Evolutionary conservation across 2,888 invertebrate species (phyloP), one percentile per base, ranked within the genome.

Genomic region (Cabera pusaria): DNA sequence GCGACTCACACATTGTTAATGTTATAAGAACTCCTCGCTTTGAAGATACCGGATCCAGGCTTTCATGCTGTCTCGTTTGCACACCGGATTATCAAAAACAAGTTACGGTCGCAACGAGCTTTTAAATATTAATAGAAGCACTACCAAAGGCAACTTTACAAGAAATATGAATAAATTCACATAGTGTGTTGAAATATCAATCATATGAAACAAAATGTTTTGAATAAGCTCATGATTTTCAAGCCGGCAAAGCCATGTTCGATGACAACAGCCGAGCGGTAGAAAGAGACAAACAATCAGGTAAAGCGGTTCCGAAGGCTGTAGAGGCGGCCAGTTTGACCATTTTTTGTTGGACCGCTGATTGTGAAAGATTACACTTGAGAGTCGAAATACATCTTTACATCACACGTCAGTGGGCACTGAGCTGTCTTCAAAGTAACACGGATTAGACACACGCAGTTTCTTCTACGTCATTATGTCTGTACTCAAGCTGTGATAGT

Each of bases 331-430:
- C 81, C 72, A 76, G 82, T 81, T 83, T 87, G 83, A 85, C 85
- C 87, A 86, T 87, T 87, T 88, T 88, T 88, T 88, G 87, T 86
- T 86, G 83, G 83, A 72, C 79, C 82, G 87, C 57, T 86, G 88
- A 87, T 87, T 87, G 87, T 88, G 86, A 88, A 87, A 87, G 87
- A 88, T 87, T 88, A 88, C 87, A 85, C 87, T 86, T 82, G 88
- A 87, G 88, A 87, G 83, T 86, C 87, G 87, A 88, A 88, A 88
- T 87, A 88, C 87, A 88, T 88, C 88, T 88, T 87, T 87, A 85
- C 87, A 87, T 87, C 88, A 88, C 85, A 88, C 88, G 88, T 88
- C 87, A 88, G 88, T 88, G 87, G 83, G 79, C 84, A 85, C 80
- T 75, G 85, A 73, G 85, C 88, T 87, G 87, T 87, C 88, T 87